Base-by-base conservation (phyloP, 2,113 vertebrate species). In the Microtus ochrogaster region DNA sequence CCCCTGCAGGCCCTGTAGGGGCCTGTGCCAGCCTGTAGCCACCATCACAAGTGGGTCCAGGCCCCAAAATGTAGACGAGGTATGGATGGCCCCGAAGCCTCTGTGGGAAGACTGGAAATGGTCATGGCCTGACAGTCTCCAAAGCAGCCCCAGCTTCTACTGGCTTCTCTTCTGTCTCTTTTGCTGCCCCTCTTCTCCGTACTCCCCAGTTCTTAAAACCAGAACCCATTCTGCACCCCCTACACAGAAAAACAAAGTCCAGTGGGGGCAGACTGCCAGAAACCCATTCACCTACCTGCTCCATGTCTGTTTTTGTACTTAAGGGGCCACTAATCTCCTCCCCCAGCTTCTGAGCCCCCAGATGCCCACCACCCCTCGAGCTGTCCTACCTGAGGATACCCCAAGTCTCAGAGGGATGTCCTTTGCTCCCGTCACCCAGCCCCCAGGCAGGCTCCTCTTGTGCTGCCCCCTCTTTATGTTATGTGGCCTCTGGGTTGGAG, bases 41-140 rank as follows among this genome's bases (percentile, higher is more conserved):
- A 26, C 0, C 3, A 8, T 21, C 52, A 39, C 68, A 0, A 0
- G 0, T 17, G 0, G 14, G 21, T 36, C 82, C 44, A 14, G 16
- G 36, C 11, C 72, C 74, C 39, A 6, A 55, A 10, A 49, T 17
- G 61, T 14, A 52, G 55, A 33, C 0, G 21, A 74, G 33, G 47
- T 28, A 4, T 41, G 36, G 61, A 26, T 65, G 47, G 44, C 19
- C 8, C n/a, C 70, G 41, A 47, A 3, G 10, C 72, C 73, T 82
- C 65, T 52, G 2, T 2, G 17, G 77, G 91, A 89, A 89, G 61
- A 33, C 1, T 24, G 36, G 14, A 6, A 39, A 41, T 47, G 36
- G 12, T 68, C 16, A 10, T 44, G 55, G 33, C 68, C 91, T 12
- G 4, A 2, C 52, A 55, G 13, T 52, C 39, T 70, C 76, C 26